Percentiles rank a stretch among this genome's conserved stretches.
These are phyloP conservation scores for Lasioglossum villosulum DNA, from an alignment of 2,888 invertebrate species.

Conservation along the genomic window DNA sequence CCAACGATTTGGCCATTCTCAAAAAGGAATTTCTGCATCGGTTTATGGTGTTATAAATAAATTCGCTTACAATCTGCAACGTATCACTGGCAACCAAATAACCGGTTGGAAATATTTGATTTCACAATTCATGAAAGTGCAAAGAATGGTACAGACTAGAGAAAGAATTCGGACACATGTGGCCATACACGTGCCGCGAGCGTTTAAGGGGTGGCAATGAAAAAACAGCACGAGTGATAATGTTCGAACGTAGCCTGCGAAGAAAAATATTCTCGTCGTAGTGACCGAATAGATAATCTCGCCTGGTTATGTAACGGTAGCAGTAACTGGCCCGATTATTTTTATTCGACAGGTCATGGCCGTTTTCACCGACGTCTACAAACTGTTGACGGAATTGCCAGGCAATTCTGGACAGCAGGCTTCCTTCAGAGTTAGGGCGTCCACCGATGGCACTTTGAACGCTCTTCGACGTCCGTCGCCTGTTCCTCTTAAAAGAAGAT, in stretches of 20 bases:
- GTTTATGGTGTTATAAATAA: background rate
- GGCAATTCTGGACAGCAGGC: conserved; percentile 83
- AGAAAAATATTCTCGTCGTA: conserved; percentile 47
- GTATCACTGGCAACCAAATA: background rate
- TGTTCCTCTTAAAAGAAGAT: conserved; percentile 83
- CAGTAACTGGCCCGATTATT: conserved; percentile 60
- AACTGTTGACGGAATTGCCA: conserved; percentile 79
- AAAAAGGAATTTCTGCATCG: background rate
- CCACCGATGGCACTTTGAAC: conserved; percentile 87
- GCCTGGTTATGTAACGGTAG: conserved; percentile 59
- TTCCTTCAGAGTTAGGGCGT: conserved; percentile 91
- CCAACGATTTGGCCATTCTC: background rate
- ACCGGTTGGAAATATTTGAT: background rate
- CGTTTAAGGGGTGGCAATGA: conserved; percentile 8
- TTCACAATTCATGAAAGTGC: background rate
- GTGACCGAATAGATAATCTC: conserved; percentile 62
- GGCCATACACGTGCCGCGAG: conserved; percentile 29
- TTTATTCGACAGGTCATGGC: conserved; percentile 87
- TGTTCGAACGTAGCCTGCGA: conserved; percentile 35
- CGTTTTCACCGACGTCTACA: conserved; percentile 89
- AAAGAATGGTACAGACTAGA: background rate
- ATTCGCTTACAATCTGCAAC: background rate
- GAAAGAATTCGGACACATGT: background rate
- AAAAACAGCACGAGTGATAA: conserved; percentile 54
- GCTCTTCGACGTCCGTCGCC: conserved; percentile 70